phyloP scores from a whole-genome alignment of 2,888 invertebrate genomes.

The Crematogaster levior region DNA sequence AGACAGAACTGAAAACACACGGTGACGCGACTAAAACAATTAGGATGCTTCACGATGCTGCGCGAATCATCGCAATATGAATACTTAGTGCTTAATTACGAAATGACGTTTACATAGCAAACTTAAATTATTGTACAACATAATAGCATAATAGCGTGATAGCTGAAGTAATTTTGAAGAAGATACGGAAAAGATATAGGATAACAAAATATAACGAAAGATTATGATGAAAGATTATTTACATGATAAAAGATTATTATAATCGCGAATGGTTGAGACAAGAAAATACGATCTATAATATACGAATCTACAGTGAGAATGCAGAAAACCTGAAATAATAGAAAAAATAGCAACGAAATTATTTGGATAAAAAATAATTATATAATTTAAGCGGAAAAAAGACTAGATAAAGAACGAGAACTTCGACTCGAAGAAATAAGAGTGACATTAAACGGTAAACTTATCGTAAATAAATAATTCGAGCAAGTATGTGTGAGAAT shows the following conservation, averaged over 20 bases:
- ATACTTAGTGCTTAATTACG: constrained; percentile 9
- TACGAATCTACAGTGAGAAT: not conserved
- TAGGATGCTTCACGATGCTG: not conserved
- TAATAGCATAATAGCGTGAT: not conserved
- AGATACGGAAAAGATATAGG: not conserved
- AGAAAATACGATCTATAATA: not conserved
- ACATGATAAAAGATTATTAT: not conserved
- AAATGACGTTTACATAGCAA: constrained; percentile 5
- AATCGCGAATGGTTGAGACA: not conserved
- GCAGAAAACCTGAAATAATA: not conserved
- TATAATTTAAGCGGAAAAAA: not conserved
- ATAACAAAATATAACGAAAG: not conserved
- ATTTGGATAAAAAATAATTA: not conserved
- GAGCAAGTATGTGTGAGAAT: constrained; percentile 17
- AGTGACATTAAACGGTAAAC: not conserved
- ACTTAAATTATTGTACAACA: constrained; percentile 7
- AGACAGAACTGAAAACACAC: constrained; percentile 3
- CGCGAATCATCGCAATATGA: constrained; percentile 4
- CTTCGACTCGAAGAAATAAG: not conserved
- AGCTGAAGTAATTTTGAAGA: constrained; percentile 8
- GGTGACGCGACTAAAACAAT: constrained; percentile 23
- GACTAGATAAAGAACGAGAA: not conserved
- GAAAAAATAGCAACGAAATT: not conserved
- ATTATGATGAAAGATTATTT: too few species aligned
- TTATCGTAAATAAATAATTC: constrained; percentile 12